These are phyloP conservation scores for Calvadosia cruxmelitensis DNA, from an alignment of 30 jellyfish, hydroid and myxozoan genomes.

Conservation along the genomic window DNA sequence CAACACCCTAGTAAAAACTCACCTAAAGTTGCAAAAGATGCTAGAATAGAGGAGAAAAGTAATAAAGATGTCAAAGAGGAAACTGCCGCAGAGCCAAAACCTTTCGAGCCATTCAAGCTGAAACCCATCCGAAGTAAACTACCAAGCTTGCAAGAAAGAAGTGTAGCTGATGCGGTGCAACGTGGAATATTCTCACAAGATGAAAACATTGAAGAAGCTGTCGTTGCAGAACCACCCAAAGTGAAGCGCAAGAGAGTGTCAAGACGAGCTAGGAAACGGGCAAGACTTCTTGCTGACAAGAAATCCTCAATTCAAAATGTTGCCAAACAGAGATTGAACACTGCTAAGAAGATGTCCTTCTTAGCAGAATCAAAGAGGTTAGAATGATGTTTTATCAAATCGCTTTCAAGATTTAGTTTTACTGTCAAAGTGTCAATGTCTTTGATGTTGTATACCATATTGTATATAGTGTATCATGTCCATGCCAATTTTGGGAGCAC, in stretches of 20 bases:
- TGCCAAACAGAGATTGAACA: not conserved
- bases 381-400: no score
- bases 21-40: not conserved
- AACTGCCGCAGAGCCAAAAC: slow-evolving; percentile 1
- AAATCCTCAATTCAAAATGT: not conserved
- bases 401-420: no score
- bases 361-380: not conserved
- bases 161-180: not conserved
- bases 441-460: no score
- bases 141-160: not conserved
- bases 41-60: not conserved
- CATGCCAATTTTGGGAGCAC: no score
- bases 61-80: no score
- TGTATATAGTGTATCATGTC: no score
- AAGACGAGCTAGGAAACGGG: not conserved
- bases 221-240: not conserved
- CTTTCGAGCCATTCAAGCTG: not conserved
- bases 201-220: not conserved
- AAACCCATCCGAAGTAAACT: not conserved
- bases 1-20: not conserved
- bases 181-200: not conserved
- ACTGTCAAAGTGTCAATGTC: no score
- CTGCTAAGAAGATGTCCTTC: not conserved
- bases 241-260: not conserved
- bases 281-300: not conserved